Percentiles rank a stretch among this genome's conserved stretches.
Conservation (phyloP, 2,888 invertebrate species). For the Dioctria rufipes region DNA sequence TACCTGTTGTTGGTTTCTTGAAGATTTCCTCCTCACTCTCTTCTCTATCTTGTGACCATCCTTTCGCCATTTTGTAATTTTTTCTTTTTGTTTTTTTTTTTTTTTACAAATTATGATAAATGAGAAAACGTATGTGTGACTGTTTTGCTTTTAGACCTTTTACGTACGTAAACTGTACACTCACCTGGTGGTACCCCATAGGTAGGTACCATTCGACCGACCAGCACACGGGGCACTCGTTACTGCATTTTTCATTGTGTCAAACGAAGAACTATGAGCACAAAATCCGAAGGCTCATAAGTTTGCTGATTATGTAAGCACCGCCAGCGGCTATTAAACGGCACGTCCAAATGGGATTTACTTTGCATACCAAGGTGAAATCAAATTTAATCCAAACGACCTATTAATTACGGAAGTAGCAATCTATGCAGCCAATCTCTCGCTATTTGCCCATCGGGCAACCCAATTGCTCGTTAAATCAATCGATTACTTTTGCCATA, state of each 20-base stretch:
- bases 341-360: not conserved
- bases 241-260: too few relatives aligned
- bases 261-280: too few relatives aligned
- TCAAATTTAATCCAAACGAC: slow-evolving; percentile 45
- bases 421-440: not conserved
- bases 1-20: slow-evolving; percentile 11
- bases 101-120: slow-evolving; percentile 44
- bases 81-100: slow-evolving; percentile 2
- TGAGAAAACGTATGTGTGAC: slow-evolving; percentile 21
- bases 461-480: slow-evolving; percentile 44
- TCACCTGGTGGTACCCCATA: too few relatives aligned
- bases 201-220: too few relatives aligned
- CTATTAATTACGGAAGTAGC: slow-evolving; percentile 49
- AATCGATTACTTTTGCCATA: slow-evolving; percentile 42
- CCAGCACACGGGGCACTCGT: too few relatives aligned
- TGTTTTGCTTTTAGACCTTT: not conserved
- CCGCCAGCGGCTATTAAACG: slow-evolving; percentile 12
- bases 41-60: not conserved
- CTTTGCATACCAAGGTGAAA: slow-evolving; percentile 30
- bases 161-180: too few relatives aligned
- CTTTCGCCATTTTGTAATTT: slow-evolving; percentile 1
- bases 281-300: too few relatives aligned
- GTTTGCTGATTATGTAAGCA: slow-evolving; percentile 18
- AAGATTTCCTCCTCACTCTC: too few relatives aligned
- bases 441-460: slow-evolving; percentile 35